Evolutionary conservation across 2,888 invertebrate genomes (phyloP), one percentile per base, ranked within the genome.

Genomic region (Sarcophaga rosellei): DNA sequence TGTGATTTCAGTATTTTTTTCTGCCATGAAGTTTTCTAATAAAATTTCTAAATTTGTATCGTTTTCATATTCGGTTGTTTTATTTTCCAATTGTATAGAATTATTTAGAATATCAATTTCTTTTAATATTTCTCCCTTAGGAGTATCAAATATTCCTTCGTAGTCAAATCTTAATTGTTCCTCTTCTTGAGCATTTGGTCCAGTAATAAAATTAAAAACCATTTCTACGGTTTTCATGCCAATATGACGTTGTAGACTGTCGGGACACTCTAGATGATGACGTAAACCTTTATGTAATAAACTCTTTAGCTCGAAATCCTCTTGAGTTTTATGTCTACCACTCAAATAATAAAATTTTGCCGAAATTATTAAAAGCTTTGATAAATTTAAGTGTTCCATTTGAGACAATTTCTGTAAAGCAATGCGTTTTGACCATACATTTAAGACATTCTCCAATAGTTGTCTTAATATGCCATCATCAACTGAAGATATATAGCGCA

Each of bases 141-240:
- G 93, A 0, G 93, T 91, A 0, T 94, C 94, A 91, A 96, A 59
- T 20, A 91, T 93, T 20, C 93, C 93, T 0, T 94, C 92, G 89
- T 96, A 97, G 62, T 96, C 95, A 89, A 97, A 97, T 76, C 94
- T 94, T 0, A 97, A 79, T 4, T 85, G 92, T 74, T 94, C 94
- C 8, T 94, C 94, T 3, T 94, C 93, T 59, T 93, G 92, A 1
- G 93, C 92, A 12, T 90, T 93, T 3, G 90, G 92, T 20, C 68
- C 82, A 88, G 92, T 94, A 88, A 93, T 93, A 84, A 91, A 94
- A 88, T 95, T 95, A 5, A 95, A 92, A 4, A 96, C 90, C 4
- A 96, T 93, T 90, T 97, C 97, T 0, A 95, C 95, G 0, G 95
- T 95, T 44, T 95, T 95, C 96, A 97, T 97, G 0, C 97, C 97